Conservation (phyloP, 92 coral and sea anemone genomes). For the Phymanthus crucifer region DNA sequence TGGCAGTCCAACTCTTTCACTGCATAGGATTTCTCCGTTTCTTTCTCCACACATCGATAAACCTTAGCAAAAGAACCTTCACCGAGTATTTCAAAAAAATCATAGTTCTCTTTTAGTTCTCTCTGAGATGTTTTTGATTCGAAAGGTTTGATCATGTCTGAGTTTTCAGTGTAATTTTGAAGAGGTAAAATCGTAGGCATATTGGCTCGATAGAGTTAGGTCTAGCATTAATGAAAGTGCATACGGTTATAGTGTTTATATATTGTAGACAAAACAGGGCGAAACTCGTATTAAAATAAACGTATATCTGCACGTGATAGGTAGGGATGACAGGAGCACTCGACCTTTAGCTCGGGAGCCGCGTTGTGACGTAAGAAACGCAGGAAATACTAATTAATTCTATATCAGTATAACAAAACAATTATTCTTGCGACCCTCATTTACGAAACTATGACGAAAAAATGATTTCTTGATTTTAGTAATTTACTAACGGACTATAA, state of each 20-base stretch:
- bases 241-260: not conserved
- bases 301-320: not conserved
- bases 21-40: slow-evolving; percentile 50
- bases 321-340: not conserved
- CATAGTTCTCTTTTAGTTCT: slow-evolving; percentile 45
- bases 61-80: slow-evolving; percentile 84
- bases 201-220: not conserved
- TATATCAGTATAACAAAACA: not conserved
- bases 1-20: slow-evolving; percentile 59
- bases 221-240: not conserved
- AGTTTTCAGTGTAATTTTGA: not conserved
- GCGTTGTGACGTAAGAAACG: not conserved
- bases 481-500: not conserved
- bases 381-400: not conserved
- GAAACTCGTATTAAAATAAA: not conserved
- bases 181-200: slow-evolving; percentile 2
- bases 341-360: not conserved
- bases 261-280: not conserved
- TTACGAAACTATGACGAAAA: not conserved
- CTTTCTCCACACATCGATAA: slow-evolving; percentile 58
- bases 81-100: slow-evolving; percentile 62
- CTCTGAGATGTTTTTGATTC: not conserved
- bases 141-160: not conserved
- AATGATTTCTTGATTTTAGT: not conserved
- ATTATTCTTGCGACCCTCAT: not conserved